Conservation (phyloP, 2,888 invertebrate species). For the Metacarcinus magister region DNA sequence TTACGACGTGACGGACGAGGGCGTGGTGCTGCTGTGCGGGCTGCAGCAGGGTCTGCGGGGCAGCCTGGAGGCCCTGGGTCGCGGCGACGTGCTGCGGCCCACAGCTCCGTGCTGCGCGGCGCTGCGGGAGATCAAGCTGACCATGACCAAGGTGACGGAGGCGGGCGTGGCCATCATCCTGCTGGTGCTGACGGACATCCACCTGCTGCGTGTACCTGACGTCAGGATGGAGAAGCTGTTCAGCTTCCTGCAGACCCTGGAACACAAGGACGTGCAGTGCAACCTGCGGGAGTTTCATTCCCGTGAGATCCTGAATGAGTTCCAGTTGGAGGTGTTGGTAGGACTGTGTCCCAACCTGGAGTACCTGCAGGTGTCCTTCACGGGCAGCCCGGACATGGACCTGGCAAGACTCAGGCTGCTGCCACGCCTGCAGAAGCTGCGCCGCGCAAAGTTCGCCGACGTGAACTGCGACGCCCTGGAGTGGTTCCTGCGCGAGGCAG, state of each 20-base stretch:
- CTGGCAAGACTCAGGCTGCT: constrained; percentile 75
- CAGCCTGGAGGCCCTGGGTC: constrained; percentile 76
- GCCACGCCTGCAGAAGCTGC: constrained; percentile 75
- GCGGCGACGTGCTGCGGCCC: constrained; percentile 76
- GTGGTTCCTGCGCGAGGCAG: constrained; percentile 78
- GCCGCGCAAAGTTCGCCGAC: constrained; percentile 80
- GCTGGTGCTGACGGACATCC: constrained; percentile 79
- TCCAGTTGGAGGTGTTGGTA: constrained; percentile 80
- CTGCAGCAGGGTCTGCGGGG: constrained; percentile 72
- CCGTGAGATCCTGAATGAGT: constrained; percentile 80
- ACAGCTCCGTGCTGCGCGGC: constrained; percentile 73
- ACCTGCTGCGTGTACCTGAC: constrained; percentile 81
- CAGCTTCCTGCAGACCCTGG: constrained; percentile 79
- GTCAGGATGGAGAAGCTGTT: constrained; percentile 81
- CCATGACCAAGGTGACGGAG: constrained; percentile 82
- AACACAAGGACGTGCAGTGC: constrained; percentile 80
- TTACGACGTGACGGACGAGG: constrained; percentile 82
- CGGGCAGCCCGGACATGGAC: constrained; percentile 81
- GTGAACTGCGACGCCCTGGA: constrained; percentile 81
- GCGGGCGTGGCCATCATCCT: constrained; percentile 82
- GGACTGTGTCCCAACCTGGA: constrained; percentile 81
- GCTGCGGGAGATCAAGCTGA: constrained; percentile 80
- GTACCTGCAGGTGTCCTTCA: constrained; percentile 81
- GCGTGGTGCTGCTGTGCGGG: constrained; percentile 80
- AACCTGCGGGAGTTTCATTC: constrained; percentile 82